Conservation (phyloP, 2,888 invertebrate species). For the Lasioglossum marginatum region DNA sequence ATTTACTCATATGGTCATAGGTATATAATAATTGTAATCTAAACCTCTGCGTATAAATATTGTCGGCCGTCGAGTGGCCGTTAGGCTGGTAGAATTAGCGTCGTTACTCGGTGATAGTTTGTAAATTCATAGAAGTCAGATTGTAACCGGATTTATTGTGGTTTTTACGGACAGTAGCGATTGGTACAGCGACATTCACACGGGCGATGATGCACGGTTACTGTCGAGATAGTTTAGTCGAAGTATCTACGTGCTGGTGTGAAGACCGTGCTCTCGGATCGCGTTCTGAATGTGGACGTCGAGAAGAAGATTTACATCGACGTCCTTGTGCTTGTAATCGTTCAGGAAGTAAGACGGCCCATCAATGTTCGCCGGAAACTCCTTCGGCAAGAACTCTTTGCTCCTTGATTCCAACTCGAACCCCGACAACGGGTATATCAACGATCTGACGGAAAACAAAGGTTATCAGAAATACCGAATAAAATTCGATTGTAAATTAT, state of each 20-base stretch:
- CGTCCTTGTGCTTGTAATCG: constrained; percentile 90
- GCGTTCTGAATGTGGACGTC: constrained; percentile 90
- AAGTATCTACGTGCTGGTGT: constrained; percentile 82
- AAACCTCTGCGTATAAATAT: constrained; percentile 76
- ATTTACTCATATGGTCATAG: constrained; percentile 67
- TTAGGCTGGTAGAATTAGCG: constrained; percentile 64
- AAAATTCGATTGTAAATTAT: neutral
- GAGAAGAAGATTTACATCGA: constrained; percentile 87
- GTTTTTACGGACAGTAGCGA: constrained; percentile 52
- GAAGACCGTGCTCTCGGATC: constrained; percentile 87
- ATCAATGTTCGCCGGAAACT: constrained; percentile 91
- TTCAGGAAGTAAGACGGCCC: constrained; percentile 95
- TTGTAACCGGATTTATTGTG: constrained; percentile 49
- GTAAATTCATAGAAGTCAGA: constrained; percentile 53
- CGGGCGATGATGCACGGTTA: constrained; percentile 50
- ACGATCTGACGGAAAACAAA: constrained; percentile 87
- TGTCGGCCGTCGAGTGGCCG: constrained; percentile 52
- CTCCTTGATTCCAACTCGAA: constrained; percentile 92
- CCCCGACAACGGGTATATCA: constrained; percentile 89
- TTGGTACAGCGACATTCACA: constrained; percentile 64
- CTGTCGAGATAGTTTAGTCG: constrained; percentile 35
- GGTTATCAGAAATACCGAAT: neutral
- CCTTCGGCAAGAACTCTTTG: constrained; percentile 92
- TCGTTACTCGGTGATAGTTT: constrained; percentile 60
- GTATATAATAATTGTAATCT: constrained; percentile 72